Percentiles rank a stretch among this genome's conserved stretches.
phyloP scores from a whole-genome alignment of 1,140 invertebrate species.

The Phortica variegata region DNA sequence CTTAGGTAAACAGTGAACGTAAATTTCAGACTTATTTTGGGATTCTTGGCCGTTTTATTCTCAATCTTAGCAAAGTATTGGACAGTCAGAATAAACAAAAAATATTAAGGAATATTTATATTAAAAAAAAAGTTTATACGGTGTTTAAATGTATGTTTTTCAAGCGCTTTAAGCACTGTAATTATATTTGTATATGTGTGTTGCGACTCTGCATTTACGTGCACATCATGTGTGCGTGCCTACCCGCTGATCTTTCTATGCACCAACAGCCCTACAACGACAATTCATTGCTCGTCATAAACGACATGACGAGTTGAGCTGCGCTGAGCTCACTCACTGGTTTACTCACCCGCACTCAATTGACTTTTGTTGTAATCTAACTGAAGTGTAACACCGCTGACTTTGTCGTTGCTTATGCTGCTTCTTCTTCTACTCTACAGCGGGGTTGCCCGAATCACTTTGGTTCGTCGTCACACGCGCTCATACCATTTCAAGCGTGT shows the following conservation, averaged over 20 bases:
- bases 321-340: neutral
- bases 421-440: too few species aligned
- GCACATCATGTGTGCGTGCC: constrained; percentile 13
- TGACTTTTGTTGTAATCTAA: constrained; percentile 13
- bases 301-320: neutral
- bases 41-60: too few species aligned
- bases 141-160: constrained; percentile 43
- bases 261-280: neutral
- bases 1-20: neutral
- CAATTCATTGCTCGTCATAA: too few species aligned
- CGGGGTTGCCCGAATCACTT: too few species aligned
- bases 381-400: constrained; percentile 15
- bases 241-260: neutral
- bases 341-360: constrained; percentile 25
- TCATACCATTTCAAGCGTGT: too few species aligned
- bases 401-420: neutral
- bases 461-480: too few species aligned
- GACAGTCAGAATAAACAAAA: too few species aligned
- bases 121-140: too few species aligned
- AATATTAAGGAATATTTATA: too few species aligned
- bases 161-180: constrained; percentile 36
- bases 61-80: too few species aligned
- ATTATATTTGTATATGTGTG: constrained; percentile 27
- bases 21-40: too few species aligned
- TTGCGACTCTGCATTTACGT: constrained; percentile 26